Percentiles rank a stretch among this genome's conserved stretches.
Conservation (phyloP, 1,140 invertebrate species). For the Aphelenchoides besseyi region DNA sequence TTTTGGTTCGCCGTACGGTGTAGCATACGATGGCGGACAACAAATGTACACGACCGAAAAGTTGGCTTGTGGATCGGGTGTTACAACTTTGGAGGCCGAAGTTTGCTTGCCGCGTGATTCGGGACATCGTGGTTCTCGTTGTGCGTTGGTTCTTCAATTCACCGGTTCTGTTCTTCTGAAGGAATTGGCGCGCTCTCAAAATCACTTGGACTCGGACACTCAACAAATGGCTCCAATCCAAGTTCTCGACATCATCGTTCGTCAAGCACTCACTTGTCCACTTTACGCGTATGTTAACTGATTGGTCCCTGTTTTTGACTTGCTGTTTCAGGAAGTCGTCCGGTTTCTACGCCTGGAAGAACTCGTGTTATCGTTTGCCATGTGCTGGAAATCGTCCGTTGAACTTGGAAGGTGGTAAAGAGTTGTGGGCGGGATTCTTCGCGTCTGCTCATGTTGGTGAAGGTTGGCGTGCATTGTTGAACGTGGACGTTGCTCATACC, state of each 20-base stretch:
- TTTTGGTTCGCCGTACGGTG: constrained; percentile 40
- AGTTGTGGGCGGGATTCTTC: constrained; percentile 55
- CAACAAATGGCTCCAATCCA: constrained; percentile 36
- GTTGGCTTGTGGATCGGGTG: not conserved
- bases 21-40: constrained; percentile 49
- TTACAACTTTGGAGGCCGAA: constrained; percentile 17
- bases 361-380: constrained; percentile 48
- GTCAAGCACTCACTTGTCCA: constrained; percentile 49
- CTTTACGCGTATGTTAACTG: constrained; percentile 29
- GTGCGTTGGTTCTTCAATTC: constrained; percentile 18
- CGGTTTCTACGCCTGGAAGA: constrained; percentile 52
- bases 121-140: constrained; percentile 9
- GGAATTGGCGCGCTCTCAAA: constrained; percentile 11
- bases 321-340: constrained; percentile 39
- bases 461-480: constrained; percentile 42
- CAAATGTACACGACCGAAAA: constrained; percentile 34
- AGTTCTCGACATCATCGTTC: constrained; percentile 51
- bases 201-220: not conserved
- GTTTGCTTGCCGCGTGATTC: constrained; percentile 27
- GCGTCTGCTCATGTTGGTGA: constrained; percentile 49
- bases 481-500: constrained; percentile 52
- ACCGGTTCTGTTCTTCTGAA: constrained; percentile 37
- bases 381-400: constrained; percentile 28
- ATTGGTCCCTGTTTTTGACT: not conserved
- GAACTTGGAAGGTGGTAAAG: constrained; percentile 52